Conservation (phyloP, 2,888 invertebrate genomes). For the Mystacides longicornis region DNA sequence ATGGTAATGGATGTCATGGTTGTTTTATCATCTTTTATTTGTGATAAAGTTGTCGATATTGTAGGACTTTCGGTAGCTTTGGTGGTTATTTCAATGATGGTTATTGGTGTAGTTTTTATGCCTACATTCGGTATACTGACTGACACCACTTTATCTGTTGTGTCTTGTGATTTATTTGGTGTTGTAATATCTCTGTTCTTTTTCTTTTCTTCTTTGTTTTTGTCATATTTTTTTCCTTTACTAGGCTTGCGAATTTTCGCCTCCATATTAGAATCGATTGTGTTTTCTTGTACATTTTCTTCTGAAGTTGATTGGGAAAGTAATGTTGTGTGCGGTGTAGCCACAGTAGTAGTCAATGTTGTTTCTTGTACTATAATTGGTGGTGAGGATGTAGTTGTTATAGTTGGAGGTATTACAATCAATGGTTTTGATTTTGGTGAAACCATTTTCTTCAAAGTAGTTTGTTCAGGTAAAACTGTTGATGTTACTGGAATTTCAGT, state of each 20-base stretch:
- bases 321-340: background rate
- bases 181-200: slow-evolving; percentile 19
- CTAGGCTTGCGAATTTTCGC: slow-evolving; percentile 20
- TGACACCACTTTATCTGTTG: slow-evolving; percentile 19
- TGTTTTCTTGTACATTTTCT: slow-evolving; percentile 14
- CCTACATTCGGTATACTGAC: slow-evolving; percentile 18
- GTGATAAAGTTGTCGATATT: background rate
- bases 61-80: background rate
- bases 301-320: slow-evolving; percentile 12
- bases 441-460: background rate
- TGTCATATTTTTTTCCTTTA: slow-evolving; percentile 26
- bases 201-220: slow-evolving; percentile 26
- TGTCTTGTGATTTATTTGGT: background rate
- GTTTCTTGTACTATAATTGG: slow-evolving; percentile 20
- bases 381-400: slow-evolving; percentile 30
- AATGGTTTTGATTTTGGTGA: slow-evolving; percentile 5
- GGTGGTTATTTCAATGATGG: slow-evolving; percentile 24
- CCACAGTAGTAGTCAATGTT: slow-evolving; percentile 7
- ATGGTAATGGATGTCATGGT: background rate
- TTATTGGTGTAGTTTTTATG: slow-evolving; percentile 9
- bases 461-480: background rate
- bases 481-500: background rate
- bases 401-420: slow-evolving; percentile 12
- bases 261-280: slow-evolving; percentile 3
- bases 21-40: background rate